Evolutionary conservation across 2,113 vertebrate genomes (phyloP).

Genomic region (Coreoperca whiteheadi): DNA sequence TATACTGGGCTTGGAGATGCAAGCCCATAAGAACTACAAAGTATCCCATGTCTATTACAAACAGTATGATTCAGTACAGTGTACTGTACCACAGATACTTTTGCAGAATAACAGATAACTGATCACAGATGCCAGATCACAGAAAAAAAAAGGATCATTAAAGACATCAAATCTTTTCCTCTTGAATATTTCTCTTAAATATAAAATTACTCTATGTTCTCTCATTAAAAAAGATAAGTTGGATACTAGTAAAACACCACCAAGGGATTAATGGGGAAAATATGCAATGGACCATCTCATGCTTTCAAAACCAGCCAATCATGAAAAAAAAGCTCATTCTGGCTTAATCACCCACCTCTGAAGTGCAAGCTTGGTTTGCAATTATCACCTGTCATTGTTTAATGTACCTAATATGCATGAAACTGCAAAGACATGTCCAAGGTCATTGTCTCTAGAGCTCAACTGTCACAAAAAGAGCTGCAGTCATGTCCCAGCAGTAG

Average conservation of each 20-base stretch:
- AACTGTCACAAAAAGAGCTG: slow-evolving; percentile 24
- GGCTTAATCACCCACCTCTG: slow-evolving; percentile 26
- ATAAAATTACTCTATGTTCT: background rate
- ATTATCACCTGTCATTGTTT: slow-evolving; percentile 63
- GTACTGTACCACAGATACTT: background rate
- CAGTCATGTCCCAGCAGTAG: slow-evolving; percentile 20
- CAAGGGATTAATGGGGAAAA: slow-evolving; percentile 46
- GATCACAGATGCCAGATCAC: background rate
- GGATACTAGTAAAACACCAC: background rate
- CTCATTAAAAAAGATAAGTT: slow-evolving; percentile 33
- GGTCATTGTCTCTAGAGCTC: slow-evolving; percentile 48
- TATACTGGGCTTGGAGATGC: background rate
- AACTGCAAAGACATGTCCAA: slow-evolving; percentile 54
- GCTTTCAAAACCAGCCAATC: slow-evolving; percentile 41
- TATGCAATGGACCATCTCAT: slow-evolving; percentile 2
- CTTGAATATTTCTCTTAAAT: background rate
- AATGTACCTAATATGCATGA: slow-evolving; percentile 54
- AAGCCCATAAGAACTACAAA: background rate
- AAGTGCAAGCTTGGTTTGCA: background rate
- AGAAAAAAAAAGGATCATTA: background rate
- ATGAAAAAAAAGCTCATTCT: slow-evolving; percentile 6
- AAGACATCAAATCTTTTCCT: background rate
- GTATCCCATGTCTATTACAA: background rate
- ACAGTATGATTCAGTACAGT: background rate
- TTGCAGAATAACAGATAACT: slow-evolving; percentile 2